phyloP scores from a whole-genome alignment of 1,140 invertebrate genomes.

The Drosophila parabipectinata region DNA sequence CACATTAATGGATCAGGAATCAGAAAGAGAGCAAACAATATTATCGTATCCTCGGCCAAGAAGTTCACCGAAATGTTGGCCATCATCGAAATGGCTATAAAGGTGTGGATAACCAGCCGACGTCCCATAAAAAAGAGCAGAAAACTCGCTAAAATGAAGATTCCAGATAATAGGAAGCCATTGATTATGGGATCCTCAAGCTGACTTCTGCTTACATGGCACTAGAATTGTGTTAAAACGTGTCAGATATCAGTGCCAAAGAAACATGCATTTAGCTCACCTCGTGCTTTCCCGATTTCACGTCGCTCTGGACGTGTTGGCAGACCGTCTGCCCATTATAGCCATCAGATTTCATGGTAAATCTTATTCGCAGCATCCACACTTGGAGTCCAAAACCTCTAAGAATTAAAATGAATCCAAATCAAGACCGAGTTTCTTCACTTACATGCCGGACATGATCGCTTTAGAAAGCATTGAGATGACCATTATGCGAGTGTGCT shows the following conservation, averaged over 20 bases:
- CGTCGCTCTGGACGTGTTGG: background rate
- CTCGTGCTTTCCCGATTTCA: background rate
- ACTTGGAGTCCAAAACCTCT: slow-evolving; percentile 34
- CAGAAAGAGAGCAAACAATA: slow-evolving; percentile 11
- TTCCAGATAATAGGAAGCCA: slow-evolving; percentile 1
- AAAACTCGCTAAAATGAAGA: slow-evolving; percentile 32
- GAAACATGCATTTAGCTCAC: background rate
- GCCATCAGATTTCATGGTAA: background rate
- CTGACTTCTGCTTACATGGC: background rate
- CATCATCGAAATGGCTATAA: background rate
- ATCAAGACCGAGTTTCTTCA: background rate
- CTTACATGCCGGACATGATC: background rate
- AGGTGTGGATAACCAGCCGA: slow-evolving; percentile 5
- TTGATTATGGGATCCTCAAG: slow-evolving; percentile 8
- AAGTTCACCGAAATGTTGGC: slow-evolving; percentile 32
- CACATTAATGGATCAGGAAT: slow-evolving; percentile 19
- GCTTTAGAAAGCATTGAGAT: background rate
- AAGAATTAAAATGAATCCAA: background rate
- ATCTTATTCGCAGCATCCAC: slow-evolving; percentile 47
- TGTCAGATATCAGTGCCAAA: no score
- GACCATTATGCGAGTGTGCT: background rate
- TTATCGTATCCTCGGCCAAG: background rate
- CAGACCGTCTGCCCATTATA: slow-evolving; percentile 6
- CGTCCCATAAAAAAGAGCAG: slow-evolving; percentile 28
- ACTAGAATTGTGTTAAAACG: slow-evolving; percentile 10